Base-by-base conservation (phyloP, 2,888 invertebrate species). In the Seladonia tumulorum region DNA sequence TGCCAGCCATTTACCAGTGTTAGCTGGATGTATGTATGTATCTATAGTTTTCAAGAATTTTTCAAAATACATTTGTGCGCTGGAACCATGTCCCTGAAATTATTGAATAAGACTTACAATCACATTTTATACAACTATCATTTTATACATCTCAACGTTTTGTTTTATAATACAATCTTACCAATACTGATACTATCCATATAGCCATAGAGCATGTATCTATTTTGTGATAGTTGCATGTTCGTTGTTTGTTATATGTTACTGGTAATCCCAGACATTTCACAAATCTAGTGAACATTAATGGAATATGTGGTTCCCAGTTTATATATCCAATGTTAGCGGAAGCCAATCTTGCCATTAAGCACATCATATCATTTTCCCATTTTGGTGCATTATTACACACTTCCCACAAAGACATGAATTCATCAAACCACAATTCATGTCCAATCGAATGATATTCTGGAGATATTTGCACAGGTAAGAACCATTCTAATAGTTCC, bases 11-110 rank as follows among this genome's bases (percentile, higher is more conserved):
- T 97, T 95, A 45, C 99, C 99, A 60, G 96, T 95, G 94, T 99
- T 99, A 0, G 98, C 98, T 77, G 98, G 98, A 95, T 99, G 98
- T 91, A 97, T 97, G 95, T 98, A 99, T 7, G 98, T 97, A 94
- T 98, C 98, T 5, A 98, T 95, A 0, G 98, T 97, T 89, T 97
- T 97, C 93, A 99, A 96, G 93, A 99, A 97, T 91, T 97, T 97
- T 81, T 97, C 96, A 77, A 99, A 95, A 92, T 98, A 97, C 76
- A 96, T 96, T 93, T 98, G 96, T 0, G 97, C 96, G 76, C 96
- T 95, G 29, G 97, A 97, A 76, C 97, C 96, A 1, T 97, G 97
- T 71, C 90, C 90, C 90, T 90, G 14, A 18, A 88, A 83, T 68
- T 45, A 79, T 75, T 74, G 4, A 4, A 68, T 16, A 5, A 47